Evolutionary conservation across 2,888 invertebrate species (phyloP).

Genomic region (Conus canariensis): DNA sequence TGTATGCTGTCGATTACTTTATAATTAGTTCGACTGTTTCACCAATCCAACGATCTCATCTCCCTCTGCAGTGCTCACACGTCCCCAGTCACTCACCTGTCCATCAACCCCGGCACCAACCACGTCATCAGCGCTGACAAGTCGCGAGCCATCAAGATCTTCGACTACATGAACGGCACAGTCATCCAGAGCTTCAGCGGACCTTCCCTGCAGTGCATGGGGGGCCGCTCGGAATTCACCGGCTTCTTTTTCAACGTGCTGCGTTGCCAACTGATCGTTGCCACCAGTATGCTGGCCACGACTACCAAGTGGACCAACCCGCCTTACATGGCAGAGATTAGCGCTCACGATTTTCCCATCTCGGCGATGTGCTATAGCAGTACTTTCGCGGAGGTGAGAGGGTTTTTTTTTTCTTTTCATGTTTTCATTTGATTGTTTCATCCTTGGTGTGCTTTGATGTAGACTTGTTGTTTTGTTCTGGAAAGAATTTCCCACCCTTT

Average conservation of each 20-base stretch:
- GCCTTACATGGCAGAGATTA: constrained; percentile 63
- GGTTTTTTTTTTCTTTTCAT: background rate
- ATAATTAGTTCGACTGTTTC: too few species aligned
- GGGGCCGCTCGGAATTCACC: background rate
- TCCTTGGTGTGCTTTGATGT: too few species aligned
- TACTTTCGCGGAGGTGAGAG: constrained; percentile 83
- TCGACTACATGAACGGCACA: constrained; percentile 81
- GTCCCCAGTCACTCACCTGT: constrained; percentile 42
- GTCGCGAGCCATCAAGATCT: constrained; percentile 87
- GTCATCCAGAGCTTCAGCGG: constrained; percentile 20
- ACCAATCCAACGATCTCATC: too few species aligned
- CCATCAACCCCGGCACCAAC: constrained; percentile 71
- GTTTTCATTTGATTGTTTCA: background rate
- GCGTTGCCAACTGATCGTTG: constrained; percentile 11
- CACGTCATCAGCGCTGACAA: constrained; percentile 87
- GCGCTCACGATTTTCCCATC: constrained; percentile 85
- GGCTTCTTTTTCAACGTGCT: constrained; percentile 22
- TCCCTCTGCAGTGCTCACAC: constrained; percentile 34
- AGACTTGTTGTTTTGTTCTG: background rate
- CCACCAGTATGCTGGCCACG: constrained; percentile 57
- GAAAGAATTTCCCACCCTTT: background rate
- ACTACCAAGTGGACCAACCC: constrained; percentile 62
- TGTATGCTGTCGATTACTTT: too few species aligned
- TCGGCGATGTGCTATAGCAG: constrained; percentile 87
- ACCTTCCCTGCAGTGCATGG: background rate